Percentiles rank a stretch among this genome's conserved stretches.
Conservation (phyloP, 2,113 vertebrate genomes). For the Eulemur rufifrons region DNA sequence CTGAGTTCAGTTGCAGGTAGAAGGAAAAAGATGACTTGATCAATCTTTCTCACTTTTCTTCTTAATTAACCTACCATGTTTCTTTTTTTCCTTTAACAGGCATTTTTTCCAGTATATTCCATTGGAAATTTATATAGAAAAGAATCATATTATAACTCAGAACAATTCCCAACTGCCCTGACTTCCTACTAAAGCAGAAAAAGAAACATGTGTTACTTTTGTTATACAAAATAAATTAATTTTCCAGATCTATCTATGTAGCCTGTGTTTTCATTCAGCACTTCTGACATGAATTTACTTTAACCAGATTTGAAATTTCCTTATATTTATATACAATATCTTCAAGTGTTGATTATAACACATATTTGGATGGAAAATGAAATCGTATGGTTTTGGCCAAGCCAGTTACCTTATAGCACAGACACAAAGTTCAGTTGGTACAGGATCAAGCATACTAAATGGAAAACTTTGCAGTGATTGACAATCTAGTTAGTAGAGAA, state of each 20-base stretch:
- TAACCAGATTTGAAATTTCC: not conserved
- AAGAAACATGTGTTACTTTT: not conserved
- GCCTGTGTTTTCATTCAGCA: not conserved
- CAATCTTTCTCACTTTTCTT: not conserved
- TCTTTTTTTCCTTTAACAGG: not conserved
- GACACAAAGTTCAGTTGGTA: not conserved
- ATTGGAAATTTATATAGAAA: conserved; percentile 27
- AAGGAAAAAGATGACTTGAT: not conserved
- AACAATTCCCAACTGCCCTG: not conserved
- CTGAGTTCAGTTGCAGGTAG: not conserved
- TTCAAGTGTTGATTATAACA: not conserved
- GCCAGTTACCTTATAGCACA: not conserved
- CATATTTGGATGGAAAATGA: not conserved
- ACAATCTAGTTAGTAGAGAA: not conserved
- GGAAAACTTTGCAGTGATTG: not conserved
- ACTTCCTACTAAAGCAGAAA: not conserved
- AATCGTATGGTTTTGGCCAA: not conserved
- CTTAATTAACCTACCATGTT: not conserved
- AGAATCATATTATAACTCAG: not conserved
- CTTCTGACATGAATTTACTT: not conserved
- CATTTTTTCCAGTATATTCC: not conserved
- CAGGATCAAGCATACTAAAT: not conserved
- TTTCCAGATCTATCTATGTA: not conserved
- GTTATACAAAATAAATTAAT: conserved; percentile 15
- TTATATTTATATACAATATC: not conserved